These are phyloP conservation scores for Sinocyclocheilus maitianheensis DNA, from an alignment of 2,113 vertebrate species.

Conservation along the genomic window DNA sequence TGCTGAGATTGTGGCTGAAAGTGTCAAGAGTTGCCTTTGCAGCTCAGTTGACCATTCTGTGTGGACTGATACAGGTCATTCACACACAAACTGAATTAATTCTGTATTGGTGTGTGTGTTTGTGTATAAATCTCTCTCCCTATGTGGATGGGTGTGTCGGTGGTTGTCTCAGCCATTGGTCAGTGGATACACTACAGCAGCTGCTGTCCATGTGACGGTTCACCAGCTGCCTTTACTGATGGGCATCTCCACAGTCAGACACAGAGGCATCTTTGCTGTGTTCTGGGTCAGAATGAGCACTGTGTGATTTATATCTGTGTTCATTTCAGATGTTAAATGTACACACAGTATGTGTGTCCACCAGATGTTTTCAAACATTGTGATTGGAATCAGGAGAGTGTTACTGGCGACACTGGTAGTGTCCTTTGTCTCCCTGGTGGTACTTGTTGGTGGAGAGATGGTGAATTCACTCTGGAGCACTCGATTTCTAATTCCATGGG, in stretches of 20 bases:
- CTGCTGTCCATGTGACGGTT: conserved; percentile 80
- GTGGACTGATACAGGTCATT: too few relatives aligned
- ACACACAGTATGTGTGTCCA: conserved; percentile 14
- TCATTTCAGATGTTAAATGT: neutral
- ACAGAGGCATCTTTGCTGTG: conserved; percentile 79
- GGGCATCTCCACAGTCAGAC: conserved; percentile 78
- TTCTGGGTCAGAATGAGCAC: conserved; percentile 77
- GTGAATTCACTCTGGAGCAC: conserved; percentile 71
- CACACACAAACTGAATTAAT: too few relatives aligned
- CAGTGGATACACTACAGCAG: conserved; percentile 84
- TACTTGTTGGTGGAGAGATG: conserved; percentile 74
- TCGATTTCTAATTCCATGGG: conserved; percentile 77
- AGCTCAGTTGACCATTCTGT: conserved; percentile 62
- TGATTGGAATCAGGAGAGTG: conserved; percentile 66
- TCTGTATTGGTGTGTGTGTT: too few relatives aligned
- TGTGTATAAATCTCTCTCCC: too few relatives aligned
- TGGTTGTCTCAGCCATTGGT: conserved; percentile 85
- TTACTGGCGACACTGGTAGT: conserved; percentile 73
- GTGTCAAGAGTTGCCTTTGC: conserved; percentile 61
- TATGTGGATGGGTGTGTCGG: too few relatives aligned
- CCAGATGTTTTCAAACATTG: conserved; percentile 75
- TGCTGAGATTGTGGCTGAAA: conserved; percentile 53
- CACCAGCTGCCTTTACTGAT: conserved; percentile 85
- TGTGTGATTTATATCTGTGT: neutral
- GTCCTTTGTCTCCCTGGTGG: conserved; percentile 69